Conservation (phyloP, 2,797 vertebrate genomes). For the Myoxocephalus aenaeus region DNA sequence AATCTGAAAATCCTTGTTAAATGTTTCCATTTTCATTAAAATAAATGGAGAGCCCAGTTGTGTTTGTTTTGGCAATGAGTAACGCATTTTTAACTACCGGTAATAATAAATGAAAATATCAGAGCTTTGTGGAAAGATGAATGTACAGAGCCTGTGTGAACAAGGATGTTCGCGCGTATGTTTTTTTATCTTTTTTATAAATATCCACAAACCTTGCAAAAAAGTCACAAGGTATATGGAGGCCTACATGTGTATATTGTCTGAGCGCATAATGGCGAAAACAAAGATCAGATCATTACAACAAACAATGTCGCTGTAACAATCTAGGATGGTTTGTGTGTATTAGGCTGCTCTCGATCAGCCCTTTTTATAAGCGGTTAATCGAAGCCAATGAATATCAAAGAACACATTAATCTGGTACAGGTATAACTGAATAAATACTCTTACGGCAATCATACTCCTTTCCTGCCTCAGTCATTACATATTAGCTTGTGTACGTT, state of each 20-base stretch:
- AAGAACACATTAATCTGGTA: too few relatives aligned
- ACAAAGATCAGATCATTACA: background rate
- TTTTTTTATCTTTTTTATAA: background rate
- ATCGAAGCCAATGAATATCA: background rate
- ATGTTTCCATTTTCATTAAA: conserved; percentile 51
- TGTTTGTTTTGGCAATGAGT: background rate
- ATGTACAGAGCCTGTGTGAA: background rate
- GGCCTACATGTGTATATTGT: background rate
- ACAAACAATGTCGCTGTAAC: background rate
- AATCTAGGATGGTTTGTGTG: background rate
- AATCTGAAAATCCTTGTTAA: conserved; percentile 46
- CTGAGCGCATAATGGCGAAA: background rate
- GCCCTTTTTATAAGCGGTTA: background rate
- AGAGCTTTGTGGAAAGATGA: background rate
- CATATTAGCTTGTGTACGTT: background rate
- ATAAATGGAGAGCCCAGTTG: conserved; percentile 16
- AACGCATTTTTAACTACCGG: background rate
- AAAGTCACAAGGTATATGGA: background rate
- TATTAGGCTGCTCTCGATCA: background rate
- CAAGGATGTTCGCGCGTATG: background rate
- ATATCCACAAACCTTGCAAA: background rate
- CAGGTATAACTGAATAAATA: background rate
- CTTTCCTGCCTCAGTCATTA: too few relatives aligned
- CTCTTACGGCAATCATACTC: background rate
- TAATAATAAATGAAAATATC: background rate